Evolutionary conservation across 2,888 invertebrate genomes (phyloP).

Genomic region (Rugalucina vietnamica): DNA sequence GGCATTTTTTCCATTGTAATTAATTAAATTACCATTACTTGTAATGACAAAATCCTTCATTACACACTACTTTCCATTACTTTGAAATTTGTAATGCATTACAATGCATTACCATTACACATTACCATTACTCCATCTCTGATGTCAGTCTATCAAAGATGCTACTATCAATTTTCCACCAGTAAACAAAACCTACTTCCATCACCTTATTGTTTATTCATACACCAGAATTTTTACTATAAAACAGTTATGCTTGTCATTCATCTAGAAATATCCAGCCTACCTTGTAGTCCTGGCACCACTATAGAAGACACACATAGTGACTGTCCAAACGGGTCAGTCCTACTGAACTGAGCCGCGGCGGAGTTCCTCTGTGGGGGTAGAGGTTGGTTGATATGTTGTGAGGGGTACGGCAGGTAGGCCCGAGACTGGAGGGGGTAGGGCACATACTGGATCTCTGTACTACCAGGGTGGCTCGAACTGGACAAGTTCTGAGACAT

Average conservation of each 20-base stretch:
- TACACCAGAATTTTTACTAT: too few relatives aligned
- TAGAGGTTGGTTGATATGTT: slow-evolving; percentile 76
- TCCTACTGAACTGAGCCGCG: slow-evolving; percentile 83
- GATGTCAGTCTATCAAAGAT: too few relatives aligned
- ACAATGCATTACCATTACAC: too few relatives aligned
- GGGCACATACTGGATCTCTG: slow-evolving; percentile 85
- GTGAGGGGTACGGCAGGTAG: slow-evolving; percentile 82
- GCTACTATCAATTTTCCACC: slow-evolving; percentile 48
- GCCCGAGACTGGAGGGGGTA: slow-evolving; percentile 89
- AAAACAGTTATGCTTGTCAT: too few relatives aligned
- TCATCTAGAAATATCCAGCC: too few relatives aligned
- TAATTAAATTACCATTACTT: too few relatives aligned
- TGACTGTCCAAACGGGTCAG: slow-evolving; percentile 93
- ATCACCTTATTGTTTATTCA: slow-evolving; percentile 17
- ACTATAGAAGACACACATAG: slow-evolving; percentile 97
- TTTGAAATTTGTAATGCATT: too few relatives aligned
- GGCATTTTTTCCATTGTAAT: too few relatives aligned
- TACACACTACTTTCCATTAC: too few relatives aligned
- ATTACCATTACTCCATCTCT: too few relatives aligned
- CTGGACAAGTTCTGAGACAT: slow-evolving; percentile 23
- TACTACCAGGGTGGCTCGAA: slow-evolving; percentile 62
- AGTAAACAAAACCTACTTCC: neutral
- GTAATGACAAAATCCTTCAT: too few relatives aligned
- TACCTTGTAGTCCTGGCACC: slow-evolving; percentile 92
- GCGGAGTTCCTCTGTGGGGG: slow-evolving; percentile 78